Base-by-base conservation (phyloP, 1,140 invertebrate genomes). In the Prorops nasuta region DNA sequence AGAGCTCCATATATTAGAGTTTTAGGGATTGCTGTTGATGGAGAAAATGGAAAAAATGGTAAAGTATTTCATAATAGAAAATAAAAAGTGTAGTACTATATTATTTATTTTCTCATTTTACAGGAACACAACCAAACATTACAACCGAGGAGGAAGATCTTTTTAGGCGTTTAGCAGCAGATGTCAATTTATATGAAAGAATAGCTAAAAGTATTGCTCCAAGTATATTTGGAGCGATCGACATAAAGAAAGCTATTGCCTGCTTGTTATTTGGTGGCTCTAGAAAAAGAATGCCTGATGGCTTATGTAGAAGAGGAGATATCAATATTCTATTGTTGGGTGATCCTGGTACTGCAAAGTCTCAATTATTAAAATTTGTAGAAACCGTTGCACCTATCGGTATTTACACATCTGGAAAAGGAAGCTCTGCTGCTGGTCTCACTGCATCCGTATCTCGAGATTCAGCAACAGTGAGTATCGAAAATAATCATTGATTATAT, bases 341-440 rank as follows among this genome's bases (percentile, higher is more conserved):
- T 47, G 98, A 99, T 81, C 98, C 98, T 19, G 97, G 98, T 67
- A 99, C 98, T 3, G 98, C 98, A 6, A 99, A 99, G 71, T 97
- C 94, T 15, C 98, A 99, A 70, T 74, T 99, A 21, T 77, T 99
- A 0, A 99, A 99, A 76, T 99, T 99, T 78, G 96, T 98, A 2
- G 95, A 99, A 74, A 88, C 87, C 67, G 94, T 96, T 6, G 85
- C 97, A 0, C 98, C 98, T 0, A 93, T 98, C 65, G 95, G 88
- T 10, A 90, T 98, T 3, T 99, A 99, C 66, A 99, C 98, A 1
- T 98, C 96, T 0, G 98, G 97, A 2, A 99, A 99, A 81, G 98
- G 97, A 1, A 98, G 94, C 49, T 98, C 94, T 66, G 98, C 98
- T 42, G 98, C 97, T 58, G 97, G 98, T 81, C 81, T 99, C 8